Evolutionary conservation across 2,888 invertebrate genomes (phyloP).

Genomic region (Neoitamus cyanurus): DNA sequence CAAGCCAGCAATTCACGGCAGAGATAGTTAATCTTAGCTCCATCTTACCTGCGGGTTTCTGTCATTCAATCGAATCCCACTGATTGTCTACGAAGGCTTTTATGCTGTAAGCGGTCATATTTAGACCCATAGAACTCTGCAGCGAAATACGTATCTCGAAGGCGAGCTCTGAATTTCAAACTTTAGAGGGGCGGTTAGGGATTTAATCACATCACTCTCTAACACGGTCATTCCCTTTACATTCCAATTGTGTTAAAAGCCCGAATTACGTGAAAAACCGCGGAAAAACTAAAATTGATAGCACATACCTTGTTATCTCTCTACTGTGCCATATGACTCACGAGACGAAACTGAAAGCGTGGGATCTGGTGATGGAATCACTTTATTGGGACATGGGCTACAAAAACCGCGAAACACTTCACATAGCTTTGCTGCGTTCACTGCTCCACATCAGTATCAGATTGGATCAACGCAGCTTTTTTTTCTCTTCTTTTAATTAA

Average conservation of each 20-base stretch:
- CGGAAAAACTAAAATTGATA: background rate
- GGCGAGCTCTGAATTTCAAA: background rate
- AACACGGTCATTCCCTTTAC: background rate
- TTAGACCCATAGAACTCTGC: too few relatives aligned
- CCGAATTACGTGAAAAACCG: background rate
- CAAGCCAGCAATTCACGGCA: background rate
- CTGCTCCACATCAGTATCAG: background rate
- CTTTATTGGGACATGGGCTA: background rate
- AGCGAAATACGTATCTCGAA: background rate
- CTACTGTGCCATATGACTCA: background rate
- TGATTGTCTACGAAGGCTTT: background rate
- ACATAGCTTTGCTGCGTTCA: background rate
- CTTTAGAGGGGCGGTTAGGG: background rate
- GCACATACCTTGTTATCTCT: background rate
- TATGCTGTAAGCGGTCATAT: background rate
- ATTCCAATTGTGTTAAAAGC: too few relatives aligned
- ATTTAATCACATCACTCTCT: background rate
- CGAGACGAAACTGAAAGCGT: background rate
- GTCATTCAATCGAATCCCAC: background rate
- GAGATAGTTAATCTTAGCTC: background rate
- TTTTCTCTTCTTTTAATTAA: background rate
- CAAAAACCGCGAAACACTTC: background rate
- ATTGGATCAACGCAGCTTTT: background rate
- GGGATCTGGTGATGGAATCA: background rate
- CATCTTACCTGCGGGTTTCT: background rate